Evolutionary conservation across 2,888 invertebrate genomes (phyloP), one percentile per base, ranked within the genome.

Genomic region (Chloroclystis v-ata): DNA sequence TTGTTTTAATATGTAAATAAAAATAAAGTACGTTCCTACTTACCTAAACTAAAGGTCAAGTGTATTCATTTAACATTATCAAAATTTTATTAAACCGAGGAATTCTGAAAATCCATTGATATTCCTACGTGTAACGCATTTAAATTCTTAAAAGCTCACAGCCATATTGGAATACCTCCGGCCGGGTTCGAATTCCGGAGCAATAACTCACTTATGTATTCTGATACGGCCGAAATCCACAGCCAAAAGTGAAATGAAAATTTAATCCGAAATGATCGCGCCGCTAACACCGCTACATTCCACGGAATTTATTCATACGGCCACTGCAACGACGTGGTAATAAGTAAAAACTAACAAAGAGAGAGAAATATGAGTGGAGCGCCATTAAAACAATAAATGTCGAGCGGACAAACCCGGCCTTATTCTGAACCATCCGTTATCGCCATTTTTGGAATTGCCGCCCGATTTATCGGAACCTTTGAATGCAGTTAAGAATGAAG

Each of bases 331-430:
- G 56, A 59, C 63, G 66, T 52, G 67, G 66, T 72, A 73, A 76
- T 75, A 75, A 75, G 75, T 78, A 78, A 78, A 82, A 78, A 76
- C 73, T 75, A 82, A 78, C 70, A 73, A 72, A 72, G 68, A 65
- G 57, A 53, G 65, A 63, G 68, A 74, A 73, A 75, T 78, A 78
- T 77, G 79, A 79, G 74, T 65, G 65, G 73, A 59, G 54, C 69
- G 67, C 69, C 67, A 67, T 72, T 78, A 74, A 75, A 78, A 77
- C 78, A 75, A 78, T 77, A 75, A 79, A 76, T 72, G 73, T 74
- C 65, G 59, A 52, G 47, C 58, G 64, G 52, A 59, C 64, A 72
- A 71, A 69, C 69, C 66, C 16, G 42, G 39, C 46, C 46, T 25
- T 50, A 50, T 46, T 50, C 50, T 43, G 46, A 41, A 41, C 37